A percentile compares a stretch with the other conserved stretches of the same genome.
These are phyloP conservation scores for Leptinotarsa undecemlineata DNA, from an alignment of 1,140 invertebrate genomes.

Conservation along the genomic window DNA sequence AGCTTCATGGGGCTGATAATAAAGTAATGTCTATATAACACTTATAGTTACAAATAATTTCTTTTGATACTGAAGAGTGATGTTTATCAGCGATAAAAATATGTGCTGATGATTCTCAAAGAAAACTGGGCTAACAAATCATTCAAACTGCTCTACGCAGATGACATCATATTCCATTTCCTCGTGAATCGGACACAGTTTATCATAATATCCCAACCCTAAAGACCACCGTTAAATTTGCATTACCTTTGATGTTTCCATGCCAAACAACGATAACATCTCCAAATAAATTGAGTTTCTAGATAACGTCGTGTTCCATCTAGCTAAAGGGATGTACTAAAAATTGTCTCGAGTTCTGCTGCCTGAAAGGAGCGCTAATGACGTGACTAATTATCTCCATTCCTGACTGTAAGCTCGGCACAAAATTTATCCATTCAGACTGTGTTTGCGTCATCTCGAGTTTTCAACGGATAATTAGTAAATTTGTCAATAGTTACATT, in stretches of 20 bases:
- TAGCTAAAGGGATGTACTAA: slow-evolving; percentile 3
- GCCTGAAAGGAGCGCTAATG: slow-evolving; percentile 10
- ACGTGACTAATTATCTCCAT: slow-evolving; percentile 9
- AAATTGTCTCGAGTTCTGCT: slow-evolving; percentile 12
- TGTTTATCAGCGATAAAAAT: no score
- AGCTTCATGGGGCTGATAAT: no score
- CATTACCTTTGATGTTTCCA: slow-evolving; percentile 11
- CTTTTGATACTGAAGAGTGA: no score
- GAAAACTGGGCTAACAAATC: no score
- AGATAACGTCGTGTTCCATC: slow-evolving; percentile 20
- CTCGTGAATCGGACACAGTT: neutral
- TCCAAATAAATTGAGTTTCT: slow-evolving; percentile 14
- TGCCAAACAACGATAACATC: slow-evolving; percentile 11
- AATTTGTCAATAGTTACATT: no score
- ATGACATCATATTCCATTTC: neutral
- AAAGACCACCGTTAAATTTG: neutral
- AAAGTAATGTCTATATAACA: no score
- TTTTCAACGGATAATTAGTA: no score
- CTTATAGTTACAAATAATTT: no score
- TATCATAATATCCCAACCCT: neutral
- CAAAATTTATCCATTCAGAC: neutral
- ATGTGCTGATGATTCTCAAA: no score
- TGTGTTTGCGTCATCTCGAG: no score
- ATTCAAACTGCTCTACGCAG: neutral
- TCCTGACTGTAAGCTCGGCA: neutral